These are phyloP conservation scores for Andricus grossulariae DNA, from an alignment of 1,140 invertebrate genomes.

Conservation along the genomic window DNA sequence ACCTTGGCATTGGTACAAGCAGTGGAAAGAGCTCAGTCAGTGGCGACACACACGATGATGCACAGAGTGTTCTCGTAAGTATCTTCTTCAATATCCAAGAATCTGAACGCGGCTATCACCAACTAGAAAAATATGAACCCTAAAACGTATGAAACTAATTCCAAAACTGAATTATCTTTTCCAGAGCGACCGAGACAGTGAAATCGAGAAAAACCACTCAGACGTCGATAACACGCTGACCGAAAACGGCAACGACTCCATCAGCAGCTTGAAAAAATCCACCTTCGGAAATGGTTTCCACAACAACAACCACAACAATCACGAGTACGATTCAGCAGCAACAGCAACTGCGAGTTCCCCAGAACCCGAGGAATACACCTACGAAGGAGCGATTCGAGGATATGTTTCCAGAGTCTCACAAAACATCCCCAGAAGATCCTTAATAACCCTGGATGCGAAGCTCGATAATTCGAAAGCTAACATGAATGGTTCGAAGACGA, in stretches of 20 bases:
- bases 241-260: slow-evolving; percentile 65
- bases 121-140: too few relatives aligned
- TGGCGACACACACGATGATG: slow-evolving; percentile 83
- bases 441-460: slow-evolving; percentile 68
- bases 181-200: slow-evolving; percentile 80
- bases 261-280: slow-evolving; percentile 67
- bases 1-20: slow-evolving; percentile 87
- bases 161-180: slow-evolving; percentile 55
- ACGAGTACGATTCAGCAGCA: slow-evolving; percentile 79
- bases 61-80: slow-evolving; percentile 82
- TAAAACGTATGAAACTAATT: slow-evolving; percentile 4
- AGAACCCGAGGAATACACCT: slow-evolving; percentile 87
- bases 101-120: too few relatives aligned
- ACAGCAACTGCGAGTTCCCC: slow-evolving; percentile 79
- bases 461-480: slow-evolving; percentile 63
- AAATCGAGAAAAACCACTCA: slow-evolving; percentile 80
- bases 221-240: slow-evolving; percentile 76
- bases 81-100: background rate
- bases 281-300: slow-evolving; percentile 67
- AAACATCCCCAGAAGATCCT: slow-evolving; percentile 72
- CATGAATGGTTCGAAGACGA: slow-evolving; percentile 63
- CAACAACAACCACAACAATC: slow-evolving; percentile 50
- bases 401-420: slow-evolving; percentile 85
- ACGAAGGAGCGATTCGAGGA: slow-evolving; percentile 89
- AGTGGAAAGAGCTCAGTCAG: slow-evolving; percentile 85